Evolutionary conservation across 2,888 invertebrate genomes (phyloP).

Genomic region (Octonoba sinensis): DNA sequence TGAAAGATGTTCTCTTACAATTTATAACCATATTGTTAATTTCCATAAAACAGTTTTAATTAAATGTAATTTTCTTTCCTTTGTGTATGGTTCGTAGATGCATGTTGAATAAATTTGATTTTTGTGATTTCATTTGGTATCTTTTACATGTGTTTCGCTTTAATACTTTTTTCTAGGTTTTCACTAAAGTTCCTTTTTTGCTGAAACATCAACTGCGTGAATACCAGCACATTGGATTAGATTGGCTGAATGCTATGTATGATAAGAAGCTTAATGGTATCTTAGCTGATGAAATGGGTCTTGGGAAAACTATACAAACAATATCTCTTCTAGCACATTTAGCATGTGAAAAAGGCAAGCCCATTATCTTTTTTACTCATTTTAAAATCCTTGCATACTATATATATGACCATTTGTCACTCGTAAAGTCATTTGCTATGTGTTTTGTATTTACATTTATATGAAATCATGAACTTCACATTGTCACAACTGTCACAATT

Average conservation of each 20-base stretch:
- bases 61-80: no score
- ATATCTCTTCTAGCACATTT: constrained; percentile 93
- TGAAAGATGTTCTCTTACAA: no score
- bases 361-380: not conserved
- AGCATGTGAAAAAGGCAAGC: constrained; percentile 85
- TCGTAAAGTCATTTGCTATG: no score
- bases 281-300: constrained; percentile 96
- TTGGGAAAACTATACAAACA: constrained; percentile 97
- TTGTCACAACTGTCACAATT: no score
- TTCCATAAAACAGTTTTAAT: no score
- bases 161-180: constrained; percentile 76
- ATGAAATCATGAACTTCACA: no score
- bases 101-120: no score
- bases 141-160: no score
- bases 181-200: constrained; percentile 92
- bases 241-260: constrained; percentile 97
- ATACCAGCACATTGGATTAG: constrained; percentile 96
- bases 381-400: not conserved
- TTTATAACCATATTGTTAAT: no score
- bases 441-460: no score
- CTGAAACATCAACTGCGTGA: constrained; percentile 90
- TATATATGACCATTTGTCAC: not conserved
- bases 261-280: constrained; percentile 95
- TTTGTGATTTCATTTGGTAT: no score
- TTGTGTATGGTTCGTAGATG: no score